Evolutionary conservation across 2,113 vertebrate genomes (phyloP).

Genomic region (Ellobius talpinus): DNA sequence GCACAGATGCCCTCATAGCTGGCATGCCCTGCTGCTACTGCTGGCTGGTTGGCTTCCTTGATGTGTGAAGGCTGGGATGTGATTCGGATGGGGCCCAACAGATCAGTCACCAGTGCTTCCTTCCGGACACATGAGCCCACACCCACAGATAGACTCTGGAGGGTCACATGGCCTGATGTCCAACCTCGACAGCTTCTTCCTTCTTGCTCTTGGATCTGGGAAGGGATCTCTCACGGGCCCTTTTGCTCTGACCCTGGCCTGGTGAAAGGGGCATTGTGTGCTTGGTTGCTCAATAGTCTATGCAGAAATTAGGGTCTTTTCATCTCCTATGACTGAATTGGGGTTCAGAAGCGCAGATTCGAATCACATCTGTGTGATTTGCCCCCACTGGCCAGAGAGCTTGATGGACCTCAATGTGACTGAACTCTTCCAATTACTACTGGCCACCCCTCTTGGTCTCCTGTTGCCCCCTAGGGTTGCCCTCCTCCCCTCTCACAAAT

Average conservation of each 20-base stretch:
- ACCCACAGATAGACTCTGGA: not conserved
- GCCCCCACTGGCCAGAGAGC: not conserved
- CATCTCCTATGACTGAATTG: not conserved
- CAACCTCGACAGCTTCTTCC: slow-evolving; percentile 11
- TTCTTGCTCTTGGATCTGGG: not conserved
- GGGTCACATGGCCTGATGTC: not conserved
- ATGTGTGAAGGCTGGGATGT: not conserved
- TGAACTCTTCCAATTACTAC: slow-evolving; percentile 9
- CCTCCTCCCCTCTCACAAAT: fast-evolving
- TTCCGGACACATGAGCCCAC: not conserved
- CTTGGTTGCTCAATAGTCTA: not conserved
- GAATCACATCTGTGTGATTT: slow-evolving; percentile 24
- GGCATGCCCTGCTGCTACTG: not conserved
- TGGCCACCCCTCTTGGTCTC: not conserved
- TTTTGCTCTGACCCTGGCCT: not conserved
- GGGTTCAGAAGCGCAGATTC: not conserved
- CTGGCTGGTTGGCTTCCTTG: not conserved
- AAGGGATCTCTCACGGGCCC: slow-evolving; percentile 1
- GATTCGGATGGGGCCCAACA: not conserved
- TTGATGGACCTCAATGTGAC: not conserved
- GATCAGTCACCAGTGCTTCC: not conserved
- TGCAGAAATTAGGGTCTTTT: slow-evolving; percentile 27
- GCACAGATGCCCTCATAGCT: fast-evolving
- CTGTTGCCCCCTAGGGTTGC: not conserved
- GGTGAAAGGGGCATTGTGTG: not conserved